phyloP scores from a whole-genome alignment of 2,113 vertebrate species.

The Furnarius figulus region DNA sequence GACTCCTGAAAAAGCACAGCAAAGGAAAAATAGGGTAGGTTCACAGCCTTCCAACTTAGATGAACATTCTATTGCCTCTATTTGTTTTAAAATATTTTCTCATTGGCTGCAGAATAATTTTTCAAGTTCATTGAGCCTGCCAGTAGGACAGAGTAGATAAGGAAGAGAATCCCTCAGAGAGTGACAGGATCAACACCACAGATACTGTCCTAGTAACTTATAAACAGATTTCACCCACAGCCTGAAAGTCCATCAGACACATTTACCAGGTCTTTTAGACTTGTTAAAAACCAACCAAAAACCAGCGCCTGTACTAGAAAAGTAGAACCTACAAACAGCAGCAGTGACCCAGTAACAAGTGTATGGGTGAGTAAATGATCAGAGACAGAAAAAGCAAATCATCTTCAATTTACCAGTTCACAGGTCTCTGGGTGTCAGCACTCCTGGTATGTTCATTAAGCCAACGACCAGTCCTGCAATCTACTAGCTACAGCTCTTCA shows the following conservation, averaged over 20 bases:
- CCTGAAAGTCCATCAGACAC: neutral
- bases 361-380: constrained; percentile 61
- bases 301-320: neutral
- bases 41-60: neutral
- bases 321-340: constrained; percentile 68
- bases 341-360: constrained; percentile 74
- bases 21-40: neutral
- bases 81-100: neutral
- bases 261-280: neutral
- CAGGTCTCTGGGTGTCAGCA: constrained; percentile 6
- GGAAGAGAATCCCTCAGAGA: neutral
- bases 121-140: neutral
- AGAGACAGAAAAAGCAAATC: constrained; percentile 61
- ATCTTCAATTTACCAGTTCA: constrained; percentile 38
- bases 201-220: neutral
- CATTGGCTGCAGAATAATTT: neutral
- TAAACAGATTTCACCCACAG: neutral
- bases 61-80: neutral
- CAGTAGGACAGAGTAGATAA: neutral
- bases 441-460: neutral
- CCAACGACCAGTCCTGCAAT: neutral
- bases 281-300: neutral
- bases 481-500: neutral
- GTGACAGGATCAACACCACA: neutral
- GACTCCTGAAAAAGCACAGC: neutral